Evolutionary conservation across 2,797 vertebrate species (phyloP), one percentile per base, ranked within the genome.

Genomic region (Lycodopsis pacificus): DNA sequence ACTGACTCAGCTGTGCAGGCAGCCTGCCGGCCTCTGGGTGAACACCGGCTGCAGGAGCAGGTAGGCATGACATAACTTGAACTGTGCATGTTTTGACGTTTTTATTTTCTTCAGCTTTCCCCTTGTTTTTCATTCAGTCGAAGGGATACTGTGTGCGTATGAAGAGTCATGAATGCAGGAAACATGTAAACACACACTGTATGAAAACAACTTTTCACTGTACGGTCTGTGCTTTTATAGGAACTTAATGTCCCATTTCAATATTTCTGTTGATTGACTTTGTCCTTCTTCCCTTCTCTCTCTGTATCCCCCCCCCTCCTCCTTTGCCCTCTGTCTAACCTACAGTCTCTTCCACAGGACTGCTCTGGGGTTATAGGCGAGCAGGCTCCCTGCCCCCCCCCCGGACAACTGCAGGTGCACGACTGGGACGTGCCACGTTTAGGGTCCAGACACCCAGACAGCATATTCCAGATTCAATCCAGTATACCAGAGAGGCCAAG

Each of bases 1-100:
- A 72, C 87, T 87, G 89, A 88, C 84, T 89, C 91, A 89, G 89
- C 91, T 84, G 89, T 80, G 71, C 75, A 68, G 78, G 81, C 86
- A 76, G 80, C 62, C 80, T 65, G 77, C 84, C 20, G 76, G 86
- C 86, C 78, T 85, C 64, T 64, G 73, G 84, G 48, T 5, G 71
- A 83, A 71, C 73, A 70, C 78, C 65, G 34, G 81, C 89, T 77
- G 71, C 89, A 71, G 71, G 49, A 86, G 90, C 84, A 91, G 91
- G 92, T 90, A 90, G 57, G 88, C 63, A 79, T 51, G 57, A 70
- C 44, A 62, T 36, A 65, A 82, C 46, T 54, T 74, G 10, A 54
- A 14, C 68, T 76, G 58, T 38, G 19, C 58, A 48, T 48, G 42
- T 76, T 15, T 13, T 30, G 3, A 27, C 30, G 59, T 14, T 22